Conservation (phyloP, 2,113 vertebrate genomes). For the Prionailurus bengalensis region DNA sequence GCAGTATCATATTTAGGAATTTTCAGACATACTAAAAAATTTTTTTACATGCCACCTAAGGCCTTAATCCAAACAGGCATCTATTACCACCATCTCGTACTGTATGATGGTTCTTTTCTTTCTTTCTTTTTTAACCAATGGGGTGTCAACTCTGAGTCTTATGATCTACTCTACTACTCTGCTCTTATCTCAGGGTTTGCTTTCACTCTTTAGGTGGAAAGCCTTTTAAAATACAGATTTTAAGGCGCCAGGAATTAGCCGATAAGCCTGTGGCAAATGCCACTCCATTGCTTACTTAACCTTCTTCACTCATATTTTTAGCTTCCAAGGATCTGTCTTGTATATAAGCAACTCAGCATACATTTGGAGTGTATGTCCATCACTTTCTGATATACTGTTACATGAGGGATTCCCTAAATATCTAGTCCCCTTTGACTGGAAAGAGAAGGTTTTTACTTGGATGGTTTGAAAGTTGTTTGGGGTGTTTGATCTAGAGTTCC, state of each 20-base stretch:
- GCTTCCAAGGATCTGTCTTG: not conserved
- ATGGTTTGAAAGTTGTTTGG: not conserved
- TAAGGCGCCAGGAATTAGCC: not conserved
- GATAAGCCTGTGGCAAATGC: not conserved
- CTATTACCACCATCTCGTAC: not conserved
- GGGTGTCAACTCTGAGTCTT: not conserved
- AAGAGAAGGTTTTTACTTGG: not conserved
- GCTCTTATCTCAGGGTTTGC: not conserved
- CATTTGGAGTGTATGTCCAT: not conserved
- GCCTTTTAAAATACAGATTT: not conserved
- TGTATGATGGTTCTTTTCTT: not conserved
- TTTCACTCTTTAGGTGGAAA: not conserved
- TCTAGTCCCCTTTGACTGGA: not conserved
- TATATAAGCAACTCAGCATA: not conserved
- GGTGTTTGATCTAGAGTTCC: not conserved
- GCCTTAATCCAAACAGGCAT: not conserved
- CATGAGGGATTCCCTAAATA: not conserved
- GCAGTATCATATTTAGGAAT: not conserved
- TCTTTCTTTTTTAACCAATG: not conserved
- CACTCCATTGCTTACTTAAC: not conserved
- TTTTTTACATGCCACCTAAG: not conserved
- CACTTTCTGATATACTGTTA: not conserved
- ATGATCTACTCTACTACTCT: not conserved
- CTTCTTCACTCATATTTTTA: conserved; percentile 17
- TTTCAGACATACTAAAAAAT: not conserved